Percentiles rank a stretch among this genome's conserved stretches.
These are phyloP conservation scores for Papilio polytes DNA, from an alignment of 1,140 invertebrate genomes.

Conservation along the genomic window DNA sequence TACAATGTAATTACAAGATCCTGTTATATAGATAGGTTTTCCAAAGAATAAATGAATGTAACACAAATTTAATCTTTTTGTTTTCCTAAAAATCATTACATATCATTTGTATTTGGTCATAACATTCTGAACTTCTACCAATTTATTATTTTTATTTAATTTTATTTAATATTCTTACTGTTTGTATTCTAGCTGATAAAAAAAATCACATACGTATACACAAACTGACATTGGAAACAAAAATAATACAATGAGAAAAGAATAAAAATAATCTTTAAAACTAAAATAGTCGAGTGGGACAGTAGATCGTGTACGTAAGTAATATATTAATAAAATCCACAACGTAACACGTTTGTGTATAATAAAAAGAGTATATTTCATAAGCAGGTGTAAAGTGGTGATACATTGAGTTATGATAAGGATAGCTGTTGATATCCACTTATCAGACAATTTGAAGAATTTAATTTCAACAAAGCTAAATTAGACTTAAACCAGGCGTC, in stretches of 20 bases:
- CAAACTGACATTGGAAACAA: slow-evolving; percentile 59
- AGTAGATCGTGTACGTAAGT: slow-evolving; percentile 43
- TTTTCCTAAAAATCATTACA: too few relatives aligned
- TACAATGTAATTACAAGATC: not conserved
- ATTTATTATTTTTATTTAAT: too few relatives aligned
- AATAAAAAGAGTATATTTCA: slow-evolving; percentile 43
- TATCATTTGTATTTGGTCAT: too few relatives aligned
- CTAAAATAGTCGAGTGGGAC: slow-evolving; percentile 46
- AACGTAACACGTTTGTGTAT: slow-evolving; percentile 40
- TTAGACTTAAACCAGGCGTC: too few relatives aligned
- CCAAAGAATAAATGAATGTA: too few relatives aligned
- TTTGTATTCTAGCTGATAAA: not conserved
- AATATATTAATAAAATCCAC: slow-evolving; percentile 49
- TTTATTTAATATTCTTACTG: not conserved
- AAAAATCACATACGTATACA: slow-evolving; percentile 39
- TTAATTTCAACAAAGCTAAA: too few relatives aligned
- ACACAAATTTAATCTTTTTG: too few relatives aligned
- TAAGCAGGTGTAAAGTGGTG: slow-evolving; percentile 3
- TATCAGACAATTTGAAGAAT: too few relatives aligned
- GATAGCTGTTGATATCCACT: too few relatives aligned
- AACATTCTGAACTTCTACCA: not conserved
- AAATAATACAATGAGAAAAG: slow-evolving; percentile 59
- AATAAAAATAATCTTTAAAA: slow-evolving; percentile 56
- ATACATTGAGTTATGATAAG: slow-evolving; percentile 9
- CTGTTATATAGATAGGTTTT: too few relatives aligned